Base-by-base conservation (phyloP, 2,113 vertebrate species). In the Dasyornis broadbenti region DNA sequence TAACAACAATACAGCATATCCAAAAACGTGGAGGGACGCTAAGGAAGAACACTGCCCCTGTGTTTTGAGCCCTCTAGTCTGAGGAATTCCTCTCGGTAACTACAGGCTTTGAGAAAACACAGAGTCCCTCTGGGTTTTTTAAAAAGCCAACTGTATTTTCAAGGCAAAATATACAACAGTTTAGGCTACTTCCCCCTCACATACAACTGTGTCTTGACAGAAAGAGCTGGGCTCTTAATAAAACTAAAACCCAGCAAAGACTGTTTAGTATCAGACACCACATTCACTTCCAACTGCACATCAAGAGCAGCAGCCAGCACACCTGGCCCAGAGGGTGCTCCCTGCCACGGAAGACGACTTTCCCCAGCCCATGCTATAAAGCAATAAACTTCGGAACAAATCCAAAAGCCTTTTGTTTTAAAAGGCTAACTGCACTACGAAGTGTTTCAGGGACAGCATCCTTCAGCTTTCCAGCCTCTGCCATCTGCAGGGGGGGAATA, bases 1-100 rank as follows among this genome's bases (percentile, higher is more conserved):
- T 94, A 94, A 96, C 96, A 95, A 94, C 95, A 96, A 91, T 68
- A 76, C 64, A 95, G 87, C 71, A 50, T 63, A 95, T 49, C 87
- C 92, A 94, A 95, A 94, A 94, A 47, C 39, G 31, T 85, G 81
- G 93, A 93, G 87, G 92, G 94, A 57, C 77, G 75, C 85, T 93
- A 44, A 77, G 56, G 83, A 64, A 86, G 70, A 95, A 91, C 87
- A 77, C 85, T 86, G 37, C 44, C 85, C 91, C 70, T 91, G 87
- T 96, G 90, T 88, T 94, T 73, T 7, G 35, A 94, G 79, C 44
- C 52, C 75, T 65, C 63, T 31, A 11, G 45, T 39, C 69, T 37
- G 47, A 90, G 65, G 81, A 91, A 71, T 54, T 87, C 80, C 59
- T 80, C 64, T 54, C 59, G 79, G 87, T 88, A 94, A 92, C 82